Evolutionary conservation across 2,888 invertebrate species (phyloP).

Genomic region (Cerceris ruficornis): DNA sequence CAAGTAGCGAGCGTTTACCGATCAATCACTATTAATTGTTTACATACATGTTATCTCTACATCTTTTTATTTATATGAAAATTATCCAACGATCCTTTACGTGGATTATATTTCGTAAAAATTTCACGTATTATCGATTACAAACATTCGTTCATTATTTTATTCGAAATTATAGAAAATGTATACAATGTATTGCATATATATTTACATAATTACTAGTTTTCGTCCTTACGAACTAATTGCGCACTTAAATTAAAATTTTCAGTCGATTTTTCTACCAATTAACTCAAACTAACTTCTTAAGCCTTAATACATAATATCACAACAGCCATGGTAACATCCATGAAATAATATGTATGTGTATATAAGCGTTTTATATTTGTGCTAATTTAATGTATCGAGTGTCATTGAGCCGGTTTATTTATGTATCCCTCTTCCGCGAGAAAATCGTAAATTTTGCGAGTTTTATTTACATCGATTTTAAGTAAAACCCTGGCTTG

Average conservation of each 20-base stretch:
- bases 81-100: no score
- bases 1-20: conserved; percentile 49
- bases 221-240: not conserved
- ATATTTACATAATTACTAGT: conserved; percentile 19
- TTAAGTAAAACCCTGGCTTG: conserved; percentile 93
- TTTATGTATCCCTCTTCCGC: conserved; percentile 88
- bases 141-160: not conserved
- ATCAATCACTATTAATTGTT: not conserved
- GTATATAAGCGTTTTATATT: conserved; percentile 4
- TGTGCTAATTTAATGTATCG: conserved; percentile 8
- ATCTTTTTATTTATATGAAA: no score
- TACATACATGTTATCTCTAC: no score
- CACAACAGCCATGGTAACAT: conserved; percentile 32
- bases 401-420: conserved; percentile 81
- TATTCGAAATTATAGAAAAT: conserved; percentile 30
- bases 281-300: not conserved
- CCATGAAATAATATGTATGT: not conserved
- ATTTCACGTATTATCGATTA: no score
- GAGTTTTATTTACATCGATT: conserved; percentile 96
- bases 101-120: no score
- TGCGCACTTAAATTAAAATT: conserved; percentile 12
- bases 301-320: conserved; percentile 43
- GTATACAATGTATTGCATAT: conserved; percentile 16
- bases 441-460: conserved; percentile 92
- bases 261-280: conserved; percentile 22